These are phyloP conservation scores for Glareola pratincola DNA, from an alignment of 2,113 vertebrate genomes.

Conservation along the genomic window DNA sequence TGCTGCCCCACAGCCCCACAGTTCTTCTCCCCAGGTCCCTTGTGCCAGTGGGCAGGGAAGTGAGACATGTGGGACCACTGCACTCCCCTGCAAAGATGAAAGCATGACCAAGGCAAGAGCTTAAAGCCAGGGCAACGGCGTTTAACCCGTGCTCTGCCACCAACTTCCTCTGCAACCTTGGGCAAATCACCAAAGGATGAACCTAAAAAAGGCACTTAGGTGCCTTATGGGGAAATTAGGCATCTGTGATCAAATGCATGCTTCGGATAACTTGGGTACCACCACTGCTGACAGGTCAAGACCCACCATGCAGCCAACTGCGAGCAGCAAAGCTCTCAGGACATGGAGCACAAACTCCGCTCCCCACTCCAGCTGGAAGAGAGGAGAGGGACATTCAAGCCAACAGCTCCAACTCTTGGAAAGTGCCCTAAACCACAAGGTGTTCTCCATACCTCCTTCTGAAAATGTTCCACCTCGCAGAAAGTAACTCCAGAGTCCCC, in stretches of 20 bases:
- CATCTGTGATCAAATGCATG: accelerated
- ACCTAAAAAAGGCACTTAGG: not conserved
- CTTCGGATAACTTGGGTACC: not conserved
- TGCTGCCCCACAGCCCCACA: not conserved
- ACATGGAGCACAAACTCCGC: not conserved
- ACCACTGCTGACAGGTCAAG: not conserved
- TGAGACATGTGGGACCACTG: not conserved
- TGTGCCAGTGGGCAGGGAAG: not conserved
- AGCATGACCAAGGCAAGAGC: not conserved
- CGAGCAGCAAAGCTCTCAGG: not conserved
- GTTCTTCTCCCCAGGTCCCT: not conserved
- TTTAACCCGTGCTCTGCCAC: not conserved
- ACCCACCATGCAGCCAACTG: not conserved
- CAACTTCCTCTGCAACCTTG: not conserved
- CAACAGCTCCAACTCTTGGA: not conserved
- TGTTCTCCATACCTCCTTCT: conserved; percentile 1
- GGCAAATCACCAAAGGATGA: not conserved
- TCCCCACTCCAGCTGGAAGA: not conserved
- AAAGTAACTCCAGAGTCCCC: not conserved
- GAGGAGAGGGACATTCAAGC: not conserved
- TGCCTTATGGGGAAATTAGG: not conserved
- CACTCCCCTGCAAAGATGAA: not conserved
- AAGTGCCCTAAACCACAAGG: not conserved
- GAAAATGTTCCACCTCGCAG: not conserved
- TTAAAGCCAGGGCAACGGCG: not conserved